Evolutionary conservation across 2,888 invertebrate genomes (phyloP), one percentile per base, ranked within the genome.

Genomic region (Hydraecia micacea): DNA sequence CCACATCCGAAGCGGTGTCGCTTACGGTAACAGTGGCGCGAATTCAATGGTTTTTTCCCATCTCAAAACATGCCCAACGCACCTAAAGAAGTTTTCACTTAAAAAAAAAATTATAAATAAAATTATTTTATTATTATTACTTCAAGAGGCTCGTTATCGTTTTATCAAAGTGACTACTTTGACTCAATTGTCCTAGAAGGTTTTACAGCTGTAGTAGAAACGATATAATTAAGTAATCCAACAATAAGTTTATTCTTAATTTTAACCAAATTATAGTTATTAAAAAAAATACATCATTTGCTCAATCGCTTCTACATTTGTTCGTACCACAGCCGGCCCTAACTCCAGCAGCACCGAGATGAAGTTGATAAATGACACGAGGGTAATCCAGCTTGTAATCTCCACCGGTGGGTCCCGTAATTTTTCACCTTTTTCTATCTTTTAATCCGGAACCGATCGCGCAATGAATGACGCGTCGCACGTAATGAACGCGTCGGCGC

Each of bases 301-400:
- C 0, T 42, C 1, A 39, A 69, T 18, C 83, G 80, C 79, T 71
- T 32, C 11, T 13, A 8, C 39, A 66, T 25, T 13, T 36, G 11
- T 70, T 82, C 67, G 78, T 32, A 42, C 73, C 83, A 69, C 72
- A 65, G 67, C 21, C 70, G 13, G 13, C 67, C 69, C 67, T 71
- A 69, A 75, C 77, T 81, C 84, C 79, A 74, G 78, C 85, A 82
- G 88, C 85, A 87, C 89, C 81, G 86, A 91, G 91, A 91, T 93
- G 94, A 94, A 93, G 93, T 94, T 93, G 94, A 94, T 93, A 93
- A 93, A 94, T 93, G 93, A 92, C 87, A 81, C 90, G 87, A 82
- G 87, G 90, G 91, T 93, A 93, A 93, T 94, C 92, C 91, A 87
- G 84, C 86, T 88, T 88, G 92, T 93, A 93, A 94, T 93, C 93